phyloP scores from a whole-genome alignment of 2,888 invertebrate genomes.

The Mesoligia furuncula region DNA sequence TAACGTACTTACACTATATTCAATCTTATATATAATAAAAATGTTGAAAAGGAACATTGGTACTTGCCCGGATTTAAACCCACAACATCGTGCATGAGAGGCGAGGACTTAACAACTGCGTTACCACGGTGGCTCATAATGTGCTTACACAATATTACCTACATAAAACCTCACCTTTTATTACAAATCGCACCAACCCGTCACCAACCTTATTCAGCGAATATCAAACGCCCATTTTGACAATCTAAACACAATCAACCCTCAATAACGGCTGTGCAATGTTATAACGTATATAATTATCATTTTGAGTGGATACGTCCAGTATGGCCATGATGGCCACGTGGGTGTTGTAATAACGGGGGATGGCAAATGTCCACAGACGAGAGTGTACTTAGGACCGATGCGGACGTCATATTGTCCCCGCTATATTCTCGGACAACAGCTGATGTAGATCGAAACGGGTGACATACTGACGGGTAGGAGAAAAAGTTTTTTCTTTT shows the following conservation, averaged over 20 bases:
- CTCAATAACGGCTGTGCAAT: slow-evolving; percentile 10
- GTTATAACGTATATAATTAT: slow-evolving; percentile 50
- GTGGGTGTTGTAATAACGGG: slow-evolving; percentile 41
- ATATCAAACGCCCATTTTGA: slow-evolving; percentile 20
- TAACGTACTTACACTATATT: background rate
- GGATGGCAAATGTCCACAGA: slow-evolving; percentile 58
- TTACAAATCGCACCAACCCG: background rate
- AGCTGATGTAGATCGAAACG: slow-evolving; percentile 55
- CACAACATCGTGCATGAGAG: background rate
- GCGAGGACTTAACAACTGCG: background rate
- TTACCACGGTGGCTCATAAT: background rate
- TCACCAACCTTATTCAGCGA: slow-evolving; percentile 14
- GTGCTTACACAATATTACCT: too few relatives aligned
- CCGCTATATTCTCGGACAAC: slow-evolving; percentile 45
- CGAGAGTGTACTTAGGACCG: slow-evolving; percentile 68
- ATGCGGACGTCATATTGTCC: slow-evolving; percentile 47
- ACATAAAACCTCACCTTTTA: background rate
- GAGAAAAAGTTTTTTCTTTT: background rate
- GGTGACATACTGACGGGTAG: slow-evolving; percentile 32
- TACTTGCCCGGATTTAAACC: background rate
- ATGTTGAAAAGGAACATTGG: background rate
- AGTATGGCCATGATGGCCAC: slow-evolving; percentile 3
- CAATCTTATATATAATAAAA: background rate
- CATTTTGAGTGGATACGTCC: slow-evolving; percentile 35
- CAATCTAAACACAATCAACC: slow-evolving; percentile 27